Percentiles rank a stretch among this genome's conserved stretches.
phyloP scores from a whole-genome alignment of 2,888 invertebrate species.

The Chrysodeixis includens region DNA sequence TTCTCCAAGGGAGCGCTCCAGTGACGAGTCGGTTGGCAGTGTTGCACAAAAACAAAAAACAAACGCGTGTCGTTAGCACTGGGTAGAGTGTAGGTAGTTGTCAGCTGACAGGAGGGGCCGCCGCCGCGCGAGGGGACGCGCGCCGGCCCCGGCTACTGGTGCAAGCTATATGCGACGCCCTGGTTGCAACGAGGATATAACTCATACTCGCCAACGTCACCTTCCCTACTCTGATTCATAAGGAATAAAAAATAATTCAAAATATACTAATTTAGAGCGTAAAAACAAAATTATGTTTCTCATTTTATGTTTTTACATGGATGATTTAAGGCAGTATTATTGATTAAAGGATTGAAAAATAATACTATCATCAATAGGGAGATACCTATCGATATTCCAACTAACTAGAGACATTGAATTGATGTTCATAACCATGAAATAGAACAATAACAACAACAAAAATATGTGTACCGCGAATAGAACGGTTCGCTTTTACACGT shows the following conservation, averaged over 20 bases:
- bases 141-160: neutral
- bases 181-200: neutral
- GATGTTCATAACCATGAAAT: neutral
- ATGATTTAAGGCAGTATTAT: no score
- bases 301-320: no score
- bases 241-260: no score
- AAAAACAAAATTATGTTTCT: no score
- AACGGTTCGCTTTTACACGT: conserved; percentile 20
- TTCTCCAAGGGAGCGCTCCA: neutral
- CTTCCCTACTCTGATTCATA: no score
- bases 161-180: conserved; percentile 8
- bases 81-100: conserved; percentile 6
- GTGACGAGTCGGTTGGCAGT: neutral
- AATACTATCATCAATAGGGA: no score
- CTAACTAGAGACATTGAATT: no score
- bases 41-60: conserved; percentile 18
- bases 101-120: conserved; percentile 14
- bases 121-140: conserved; percentile 11
- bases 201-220: neutral
- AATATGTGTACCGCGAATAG: neutral
- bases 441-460: neutral
- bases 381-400: no score
- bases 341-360: no score
- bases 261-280: no score
- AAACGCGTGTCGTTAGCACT: conserved; percentile 6